Evolutionary conservation across 1,140 invertebrate species (phyloP).

Genomic region (Heliconius hewitsoni): DNA sequence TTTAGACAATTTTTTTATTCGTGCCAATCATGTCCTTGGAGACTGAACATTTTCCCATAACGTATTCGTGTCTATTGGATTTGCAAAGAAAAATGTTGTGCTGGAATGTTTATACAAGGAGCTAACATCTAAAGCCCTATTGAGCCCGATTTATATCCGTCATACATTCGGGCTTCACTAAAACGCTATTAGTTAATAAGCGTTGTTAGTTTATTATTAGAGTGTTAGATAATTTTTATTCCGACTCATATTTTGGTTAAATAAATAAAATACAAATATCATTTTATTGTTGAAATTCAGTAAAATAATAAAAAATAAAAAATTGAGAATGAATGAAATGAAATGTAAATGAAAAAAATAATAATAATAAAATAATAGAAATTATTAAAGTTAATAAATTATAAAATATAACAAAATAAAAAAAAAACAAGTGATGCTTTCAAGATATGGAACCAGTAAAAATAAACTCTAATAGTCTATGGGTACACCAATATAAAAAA

Average conservation of each 20-base stretch:
- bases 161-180: constrained; percentile 45
- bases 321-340: constrained; percentile 34
- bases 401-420: constrained; percentile 47
- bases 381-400: constrained; percentile 11
- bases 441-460: constrained; percentile 43
- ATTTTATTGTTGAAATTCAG: neutral
- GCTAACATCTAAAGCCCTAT: constrained; percentile 59
- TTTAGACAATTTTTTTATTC: constrained; percentile 41
- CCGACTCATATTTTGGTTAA: constrained; percentile 3
- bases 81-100: constrained; percentile 56
- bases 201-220: constrained; percentile 55
- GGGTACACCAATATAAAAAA: constrained; percentile 18
- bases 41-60: constrained; percentile 58
- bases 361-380: constrained; percentile 32
- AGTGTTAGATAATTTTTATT: constrained; percentile 29
- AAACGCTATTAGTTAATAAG: constrained; percentile 62
- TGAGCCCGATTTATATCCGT: constrained; percentile 35
- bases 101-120: constrained; percentile 48
- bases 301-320: constrained; percentile 19
- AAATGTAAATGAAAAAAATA: constrained; percentile 42
- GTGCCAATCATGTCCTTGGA: constrained; percentile 44
- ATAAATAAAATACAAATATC: constrained; percentile 14
- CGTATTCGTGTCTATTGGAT: constrained; percentile 53
- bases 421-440: constrained; percentile 56
- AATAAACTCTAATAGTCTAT: constrained; percentile 34